Evolutionary conservation across 2,888 invertebrate genomes (phyloP).

Genomic region (Idaea biselata): DNA sequence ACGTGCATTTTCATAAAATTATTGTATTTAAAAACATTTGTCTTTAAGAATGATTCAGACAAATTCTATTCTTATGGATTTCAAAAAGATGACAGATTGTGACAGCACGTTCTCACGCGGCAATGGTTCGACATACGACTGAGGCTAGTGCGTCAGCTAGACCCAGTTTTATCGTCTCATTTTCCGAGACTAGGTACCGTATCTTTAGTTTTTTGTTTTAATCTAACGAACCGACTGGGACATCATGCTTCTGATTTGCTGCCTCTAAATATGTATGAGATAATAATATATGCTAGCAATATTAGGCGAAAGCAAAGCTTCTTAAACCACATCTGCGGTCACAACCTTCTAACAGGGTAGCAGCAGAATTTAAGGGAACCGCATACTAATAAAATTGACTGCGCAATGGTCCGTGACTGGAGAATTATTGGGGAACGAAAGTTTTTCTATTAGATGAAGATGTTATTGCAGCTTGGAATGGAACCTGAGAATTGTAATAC

Average conservation of each 20-base stretch:
- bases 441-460: slow-evolving; percentile 20
- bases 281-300: slow-evolving; percentile 26
- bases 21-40: too few species aligned
- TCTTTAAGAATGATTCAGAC: too few species aligned
- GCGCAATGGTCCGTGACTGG: slow-evolving; percentile 23
- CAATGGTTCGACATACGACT: too few species aligned
- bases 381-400: slow-evolving; percentile 25
- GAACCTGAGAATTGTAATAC: background rate
- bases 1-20: too few species aligned
- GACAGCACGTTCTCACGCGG: too few species aligned
- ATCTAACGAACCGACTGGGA: slow-evolving; percentile 24
- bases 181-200: too few species aligned
- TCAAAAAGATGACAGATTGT: too few species aligned
- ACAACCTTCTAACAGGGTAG: slow-evolving; percentile 15
- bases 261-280: slow-evolving; percentile 33
- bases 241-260: slow-evolving; percentile 27
- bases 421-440: slow-evolving; percentile 21
- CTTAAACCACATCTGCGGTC: slow-evolving; percentile 17
- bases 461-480: slow-evolving; percentile 3
- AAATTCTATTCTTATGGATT: too few species aligned
- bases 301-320: slow-evolving; percentile 28
- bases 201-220: too few species aligned
- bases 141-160: too few species aligned
- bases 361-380: slow-evolving; percentile 19
- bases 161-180: too few species aligned